Evolutionary conservation across 2,113 vertebrate species (phyloP).

Genomic region (Grammomys surdaster): DNA sequence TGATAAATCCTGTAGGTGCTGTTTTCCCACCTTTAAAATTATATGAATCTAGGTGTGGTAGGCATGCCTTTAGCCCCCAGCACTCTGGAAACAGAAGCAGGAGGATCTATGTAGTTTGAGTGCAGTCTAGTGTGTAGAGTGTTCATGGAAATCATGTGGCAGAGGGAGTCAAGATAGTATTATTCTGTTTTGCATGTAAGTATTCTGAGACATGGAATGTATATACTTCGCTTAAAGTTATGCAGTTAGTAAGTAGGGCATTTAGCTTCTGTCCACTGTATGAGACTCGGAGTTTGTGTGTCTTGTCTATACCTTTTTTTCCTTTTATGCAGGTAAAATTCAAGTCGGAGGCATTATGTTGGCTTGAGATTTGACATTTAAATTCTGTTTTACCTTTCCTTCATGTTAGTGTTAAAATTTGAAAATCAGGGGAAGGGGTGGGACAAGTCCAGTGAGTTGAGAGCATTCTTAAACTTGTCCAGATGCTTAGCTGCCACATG

Average conservation of each 20-base stretch:
- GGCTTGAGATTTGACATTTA: not conserved
- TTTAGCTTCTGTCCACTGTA: not conserved
- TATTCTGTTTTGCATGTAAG: not conserved
- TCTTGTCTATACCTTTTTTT: not conserved
- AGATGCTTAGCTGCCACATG: not conserved
- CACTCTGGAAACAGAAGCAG: not conserved
- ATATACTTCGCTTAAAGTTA: constrained; percentile 21
- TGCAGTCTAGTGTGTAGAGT: not conserved
- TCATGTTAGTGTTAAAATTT: constrained; percentile 2
- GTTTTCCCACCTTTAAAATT: not conserved
- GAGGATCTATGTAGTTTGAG: not conserved
- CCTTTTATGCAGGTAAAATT: constrained; percentile 30
- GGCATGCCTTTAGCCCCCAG: not conserved
- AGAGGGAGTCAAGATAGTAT: not conserved
- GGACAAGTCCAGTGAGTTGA: not conserved
- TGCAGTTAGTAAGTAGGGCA: not conserved
- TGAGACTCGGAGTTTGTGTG: not conserved
- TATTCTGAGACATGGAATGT: not conserved
- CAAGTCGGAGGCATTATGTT: not conserved
- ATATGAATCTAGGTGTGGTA: not conserved
- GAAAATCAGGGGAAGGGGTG: not conserved
- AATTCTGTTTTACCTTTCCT: constrained; percentile 1
- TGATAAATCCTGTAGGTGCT: not conserved
- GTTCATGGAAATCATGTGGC: not conserved
- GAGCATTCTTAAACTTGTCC: not conserved